phyloP scores from a whole-genome alignment of 2,888 invertebrate species.

The Ceriagrion tenellum region DNA sequence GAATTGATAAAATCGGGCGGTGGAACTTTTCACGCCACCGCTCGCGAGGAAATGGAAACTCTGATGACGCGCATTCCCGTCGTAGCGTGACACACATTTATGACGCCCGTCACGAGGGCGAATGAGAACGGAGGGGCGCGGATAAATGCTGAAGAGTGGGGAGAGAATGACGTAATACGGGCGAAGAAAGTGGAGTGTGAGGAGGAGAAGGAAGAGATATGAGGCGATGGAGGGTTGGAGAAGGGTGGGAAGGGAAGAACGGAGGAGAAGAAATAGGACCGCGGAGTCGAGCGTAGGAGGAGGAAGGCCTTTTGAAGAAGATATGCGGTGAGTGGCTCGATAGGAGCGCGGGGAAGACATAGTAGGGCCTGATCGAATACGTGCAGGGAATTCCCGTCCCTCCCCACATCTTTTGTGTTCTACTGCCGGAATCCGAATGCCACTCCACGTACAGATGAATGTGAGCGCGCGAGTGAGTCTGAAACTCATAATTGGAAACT shows the following conservation, averaged over 20 bases:
- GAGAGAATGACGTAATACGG: not conserved
- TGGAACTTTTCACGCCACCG: not conserved
- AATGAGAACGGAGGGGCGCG: not conserved
- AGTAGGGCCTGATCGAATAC: conserved; percentile 62
- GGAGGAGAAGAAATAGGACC: not conserved
- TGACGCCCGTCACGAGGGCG: not conserved
- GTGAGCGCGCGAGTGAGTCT: not conserved
- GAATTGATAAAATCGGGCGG: not conserved
- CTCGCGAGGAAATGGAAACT: not conserved
- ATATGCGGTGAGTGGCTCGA: not conserved
- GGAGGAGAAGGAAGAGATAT: not conserved
- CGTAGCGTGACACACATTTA: not conserved
- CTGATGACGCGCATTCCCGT: not conserved
- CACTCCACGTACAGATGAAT: not conserved
- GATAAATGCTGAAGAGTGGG: not conserved
- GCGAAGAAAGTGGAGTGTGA: not conserved
- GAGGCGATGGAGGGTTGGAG: not conserved
- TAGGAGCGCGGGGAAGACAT: not conserved
- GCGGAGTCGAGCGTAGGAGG: not conserved
- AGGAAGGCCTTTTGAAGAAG: not conserved
- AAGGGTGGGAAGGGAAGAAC: not conserved
- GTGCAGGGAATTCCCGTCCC: conserved; percentile 38
- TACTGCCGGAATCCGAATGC: not conserved
- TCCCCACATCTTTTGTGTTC: not conserved
- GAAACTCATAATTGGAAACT: not conserved